These are phyloP conservation scores for Hypolimnas misippus DNA, from an alignment of 2,888 invertebrate species.

Conservation along the genomic window DNA sequence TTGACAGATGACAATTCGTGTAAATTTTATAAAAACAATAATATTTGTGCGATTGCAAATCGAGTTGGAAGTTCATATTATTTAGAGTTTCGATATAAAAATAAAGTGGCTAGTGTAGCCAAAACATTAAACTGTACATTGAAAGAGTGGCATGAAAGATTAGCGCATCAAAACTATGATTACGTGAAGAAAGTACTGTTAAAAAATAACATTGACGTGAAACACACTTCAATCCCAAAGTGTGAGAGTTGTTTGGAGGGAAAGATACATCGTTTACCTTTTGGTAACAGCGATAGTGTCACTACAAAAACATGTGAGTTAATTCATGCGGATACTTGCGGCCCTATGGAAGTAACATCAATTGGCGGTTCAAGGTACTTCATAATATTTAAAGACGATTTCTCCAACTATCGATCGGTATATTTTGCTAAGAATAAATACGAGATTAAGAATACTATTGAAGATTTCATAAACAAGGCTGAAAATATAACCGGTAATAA, in stretches of 20 bases:
- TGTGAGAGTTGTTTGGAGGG: conserved; percentile 39
- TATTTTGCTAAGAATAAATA: conserved; percentile 34
- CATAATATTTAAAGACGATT: conserved; percentile 45
- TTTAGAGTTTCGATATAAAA: conserved; percentile 40
- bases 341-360: conserved; percentile 43
- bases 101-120: conserved; percentile 27
- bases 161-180: conserved; percentile 19
- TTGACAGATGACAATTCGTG: conserved; percentile 39
- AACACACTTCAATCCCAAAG: conserved; percentile 13
- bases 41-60: conserved; percentile 41
- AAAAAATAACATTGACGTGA: conserved; percentile 37
- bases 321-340: conserved; percentile 44
- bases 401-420: conserved; percentile 30
- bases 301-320: conserved; percentile 41
- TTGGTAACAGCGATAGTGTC: conserved; percentile 6
- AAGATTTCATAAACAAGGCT: conserved; percentile 30
- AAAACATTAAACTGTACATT: conserved; percentile 2
- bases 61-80: conserved; percentile 39
- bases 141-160: conserved; percentile 33
- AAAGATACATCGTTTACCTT: conserved; percentile 31
- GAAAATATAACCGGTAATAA: conserved; percentile 28
- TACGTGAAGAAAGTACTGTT: conserved; percentile 25
- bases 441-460: conserved; percentile 31
- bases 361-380: conserved; percentile 45
- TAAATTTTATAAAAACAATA: conserved; percentile 30